A percentile compares a stretch with the other conserved stretches of the same genome.
Conservation (phyloP, 2,888 invertebrate species). For the Meiosimyza platycephala region DNA sequence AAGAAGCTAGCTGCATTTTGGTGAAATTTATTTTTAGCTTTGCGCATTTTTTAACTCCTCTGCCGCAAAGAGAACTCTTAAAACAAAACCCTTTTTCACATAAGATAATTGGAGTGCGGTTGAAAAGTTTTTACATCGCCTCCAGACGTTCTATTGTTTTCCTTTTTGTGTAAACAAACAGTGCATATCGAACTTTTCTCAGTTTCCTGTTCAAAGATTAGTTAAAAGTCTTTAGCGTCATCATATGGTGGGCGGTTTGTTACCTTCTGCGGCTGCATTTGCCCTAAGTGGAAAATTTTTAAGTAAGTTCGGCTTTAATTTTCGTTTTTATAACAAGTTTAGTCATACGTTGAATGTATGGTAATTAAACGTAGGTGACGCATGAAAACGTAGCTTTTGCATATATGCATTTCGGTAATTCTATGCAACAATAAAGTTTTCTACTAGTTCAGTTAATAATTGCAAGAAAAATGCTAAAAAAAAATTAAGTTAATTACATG, state of each 20-base stretch:
- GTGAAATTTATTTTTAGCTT: conserved; percentile 36
- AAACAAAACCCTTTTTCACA: no score
- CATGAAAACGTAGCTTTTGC: no score
- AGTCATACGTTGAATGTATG: no score
- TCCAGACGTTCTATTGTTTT: background rate
- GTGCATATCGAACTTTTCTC: background rate
- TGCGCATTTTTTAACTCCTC: conserved; percentile 22
- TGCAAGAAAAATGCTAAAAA: no score
- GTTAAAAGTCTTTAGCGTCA: conserved; percentile 46
- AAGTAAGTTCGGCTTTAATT: conserved; percentile 43
- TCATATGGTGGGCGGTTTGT: conserved; percentile 65
- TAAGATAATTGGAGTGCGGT: no score
- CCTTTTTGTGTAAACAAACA: background rate
- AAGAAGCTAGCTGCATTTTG: conserved; percentile 9
- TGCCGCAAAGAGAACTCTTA: background rate
- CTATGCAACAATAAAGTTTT: no score
- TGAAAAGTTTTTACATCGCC: background rate
- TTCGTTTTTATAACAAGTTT: no score
- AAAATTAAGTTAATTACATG: no score
- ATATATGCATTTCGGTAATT: no score
- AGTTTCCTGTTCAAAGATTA: conserved; percentile 12
- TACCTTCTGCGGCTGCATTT: conserved; percentile 60
- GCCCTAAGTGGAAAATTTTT: conserved; percentile 57
- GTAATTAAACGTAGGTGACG: no score
- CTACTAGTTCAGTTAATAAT: no score